Base-by-base conservation (phyloP, 2,797 vertebrate genomes). In the Peromyscus melanophrys region DNA sequence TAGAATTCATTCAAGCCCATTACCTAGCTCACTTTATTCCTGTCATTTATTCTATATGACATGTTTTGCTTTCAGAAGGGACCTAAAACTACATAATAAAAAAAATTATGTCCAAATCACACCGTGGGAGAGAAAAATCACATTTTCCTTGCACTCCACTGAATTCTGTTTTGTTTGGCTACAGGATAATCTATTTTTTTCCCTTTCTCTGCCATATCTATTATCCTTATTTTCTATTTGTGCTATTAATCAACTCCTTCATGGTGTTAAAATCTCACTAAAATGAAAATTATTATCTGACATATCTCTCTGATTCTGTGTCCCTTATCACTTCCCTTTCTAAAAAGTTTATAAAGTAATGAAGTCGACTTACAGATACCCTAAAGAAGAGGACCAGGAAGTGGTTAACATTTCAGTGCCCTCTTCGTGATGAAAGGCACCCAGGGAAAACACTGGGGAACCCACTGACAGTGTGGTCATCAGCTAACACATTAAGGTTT, bases 271-370 rank as follows among this genome's bases (percentile, higher is more conserved):
- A 92, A 92, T 61, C 77, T 96, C 37, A 84, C 25, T 92, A 90
- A 96, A 89, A 91, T 57, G 6, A 97, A 97, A 97, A 81, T 25
- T 97, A 96, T 7, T 63, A 77, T 87, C 90, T 78, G 0, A 0
- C 65, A 57, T 94, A 95, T 78, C 87, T 97, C 12, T 85, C 96
- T 95, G 90, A 82, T 96, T 90, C 43, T 94, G 90, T 89, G 81
- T 83, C 82, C 94, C 88, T 87, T 89, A 95, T n/a, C 52, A 76
- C 65, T 93, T 96, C 46, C 69, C 59, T 89, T 43, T 46, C 23
- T 82, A 77, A 43, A 85, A 94, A 37, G 6, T 65, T 90, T 97
- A 96, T 31, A 57, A 40, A 95, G 16, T 0, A 0, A 57, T 57
- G 4, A 95, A 65, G 34, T 92, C 67, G 90, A 94, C 80, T 29